Conservation (phyloP, 2,797 vertebrate species). For the Trichosurus vulpecula region DNA sequence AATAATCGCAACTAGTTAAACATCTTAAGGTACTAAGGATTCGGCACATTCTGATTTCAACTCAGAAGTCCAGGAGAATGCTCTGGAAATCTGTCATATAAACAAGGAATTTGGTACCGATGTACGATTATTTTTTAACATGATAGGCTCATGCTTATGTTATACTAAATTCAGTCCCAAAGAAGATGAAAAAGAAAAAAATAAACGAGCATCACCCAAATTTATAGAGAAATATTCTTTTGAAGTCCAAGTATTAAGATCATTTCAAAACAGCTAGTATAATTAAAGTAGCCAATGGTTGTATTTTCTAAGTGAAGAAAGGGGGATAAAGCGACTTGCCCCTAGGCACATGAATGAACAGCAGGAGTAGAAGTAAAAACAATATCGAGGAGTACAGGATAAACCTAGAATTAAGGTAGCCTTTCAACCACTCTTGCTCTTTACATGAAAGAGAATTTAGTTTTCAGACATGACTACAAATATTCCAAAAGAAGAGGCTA, state of each 20-base stretch:
- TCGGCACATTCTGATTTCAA: slow-evolving; percentile 26
- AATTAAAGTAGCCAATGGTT: background rate
- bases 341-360: slow-evolving; percentile 24
- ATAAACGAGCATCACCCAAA: slow-evolving; percentile 20
- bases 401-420: slow-evolving; percentile 13
- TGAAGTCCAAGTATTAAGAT: slow-evolving; percentile 35
- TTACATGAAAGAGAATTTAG: background rate
- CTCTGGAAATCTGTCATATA: background rate
- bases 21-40: slow-evolving; percentile 13
- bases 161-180: slow-evolving; percentile 26
- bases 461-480: slow-evolving; percentile 39
- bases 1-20: slow-evolving; percentile 31
- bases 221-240: slow-evolving; percentile 43
- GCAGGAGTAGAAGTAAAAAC: slow-evolving; percentile 26
- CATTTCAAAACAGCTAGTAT: slow-evolving; percentile 23
- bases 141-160: slow-evolving; percentile 29
- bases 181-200: slow-evolving; percentile 47
- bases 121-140: slow-evolving; percentile 12
- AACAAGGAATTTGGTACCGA: slow-evolving; percentile 25
- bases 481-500: slow-evolving; percentile 35
- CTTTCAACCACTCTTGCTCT: slow-evolving; percentile 32
- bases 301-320: slow-evolving; percentile 49
- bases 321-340: background rate
- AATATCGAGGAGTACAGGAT: slow-evolving; percentile 30
- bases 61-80: slow-evolving; percentile 5